Evolutionary conservation across 2,797 vertebrate genomes (phyloP).

Genomic region (Telmatherina bonti): DNA sequence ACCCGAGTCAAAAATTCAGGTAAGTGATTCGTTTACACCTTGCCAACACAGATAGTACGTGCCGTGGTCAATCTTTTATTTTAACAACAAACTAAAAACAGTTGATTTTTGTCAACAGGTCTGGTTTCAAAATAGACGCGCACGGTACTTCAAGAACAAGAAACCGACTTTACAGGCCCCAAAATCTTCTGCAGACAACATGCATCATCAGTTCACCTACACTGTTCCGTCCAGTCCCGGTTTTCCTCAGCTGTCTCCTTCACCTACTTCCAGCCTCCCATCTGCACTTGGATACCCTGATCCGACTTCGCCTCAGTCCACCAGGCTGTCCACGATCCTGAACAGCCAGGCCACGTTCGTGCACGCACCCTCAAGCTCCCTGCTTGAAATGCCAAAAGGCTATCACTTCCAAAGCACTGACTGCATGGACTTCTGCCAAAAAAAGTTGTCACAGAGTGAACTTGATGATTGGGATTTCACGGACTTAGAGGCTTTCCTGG

Average conservation of each 20-base stretch:
- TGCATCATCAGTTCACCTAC: neutral
- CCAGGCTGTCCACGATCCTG: conserved; percentile 44
- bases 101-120: conserved; percentile 59
- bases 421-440: neutral
- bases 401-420: conserved; percentile 16
- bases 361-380: neutral
- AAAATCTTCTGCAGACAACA: conserved; percentile 1
- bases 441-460: neutral
- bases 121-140: conserved; percentile 81
- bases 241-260: neutral
- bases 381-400: neutral
- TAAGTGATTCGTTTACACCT: conserved; percentile 15
- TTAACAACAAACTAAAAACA: too few species aligned
- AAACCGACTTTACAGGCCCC: conserved; percentile 44
- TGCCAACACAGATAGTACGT: too few species aligned
- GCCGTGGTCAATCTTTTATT: too few species aligned
- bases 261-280: neutral
- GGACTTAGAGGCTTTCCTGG: conserved; percentile 48
- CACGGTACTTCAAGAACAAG: conserved; percentile 78
- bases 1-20: conserved; percentile 81
- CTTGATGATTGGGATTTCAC: conserved; percentile 42
- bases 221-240: neutral
- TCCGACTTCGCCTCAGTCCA: conserved; percentile 60
- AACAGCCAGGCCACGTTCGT: neutral
- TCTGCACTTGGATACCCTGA: conserved; percentile 29